phyloP scores from a whole-genome alignment of 2,888 invertebrate genomes.

The Rotaria magnacalcarata region DNA sequence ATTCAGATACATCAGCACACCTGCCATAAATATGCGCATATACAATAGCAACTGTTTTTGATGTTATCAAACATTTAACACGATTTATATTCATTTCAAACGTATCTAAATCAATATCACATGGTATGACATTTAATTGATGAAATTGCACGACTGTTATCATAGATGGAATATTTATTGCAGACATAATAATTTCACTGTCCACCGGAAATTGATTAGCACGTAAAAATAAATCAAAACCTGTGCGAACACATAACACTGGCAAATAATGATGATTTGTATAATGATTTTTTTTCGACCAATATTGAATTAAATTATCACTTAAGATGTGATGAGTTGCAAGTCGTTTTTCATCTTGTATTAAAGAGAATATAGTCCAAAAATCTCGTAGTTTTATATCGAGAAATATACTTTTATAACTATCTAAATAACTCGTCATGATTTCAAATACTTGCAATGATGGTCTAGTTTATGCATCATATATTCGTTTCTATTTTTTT shows the following conservation, averaged over 20 bases:
- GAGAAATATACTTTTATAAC: constrained; percentile 17
- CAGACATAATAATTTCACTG: constrained; percentile 59
- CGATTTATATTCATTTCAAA: constrained; percentile 54
- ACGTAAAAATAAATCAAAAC: constrained; percentile 53
- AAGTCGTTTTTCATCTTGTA: background rate
- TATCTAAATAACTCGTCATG: background rate
- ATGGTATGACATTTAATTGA: constrained; percentile 53
- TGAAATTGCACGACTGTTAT: constrained; percentile 53
- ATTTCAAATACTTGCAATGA: background rate
- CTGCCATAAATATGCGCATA: constrained; percentile 58
- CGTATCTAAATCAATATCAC: constrained; percentile 56
- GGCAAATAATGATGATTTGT: constrained; percentile 50
- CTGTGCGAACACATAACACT: constrained; percentile 54
- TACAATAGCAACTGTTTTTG: constrained; percentile 55
- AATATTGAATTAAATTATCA: background rate
- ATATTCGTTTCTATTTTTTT: background rate
- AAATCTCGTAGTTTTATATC: background rate
- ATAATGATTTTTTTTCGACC: background rate
- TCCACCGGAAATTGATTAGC: constrained; percentile 55
- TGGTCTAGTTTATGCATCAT: background rate
- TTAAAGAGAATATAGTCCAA: background rate
- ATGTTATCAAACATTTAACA: constrained; percentile 53
- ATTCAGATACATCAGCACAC: constrained; percentile 52
- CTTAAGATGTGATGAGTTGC: background rate
- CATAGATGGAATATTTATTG: constrained; percentile 59